Evolutionary conservation across 1,140 invertebrate genomes (phyloP), one percentile per base, ranked within the genome.

Genomic region (Globodera rostochiensis): DNA sequence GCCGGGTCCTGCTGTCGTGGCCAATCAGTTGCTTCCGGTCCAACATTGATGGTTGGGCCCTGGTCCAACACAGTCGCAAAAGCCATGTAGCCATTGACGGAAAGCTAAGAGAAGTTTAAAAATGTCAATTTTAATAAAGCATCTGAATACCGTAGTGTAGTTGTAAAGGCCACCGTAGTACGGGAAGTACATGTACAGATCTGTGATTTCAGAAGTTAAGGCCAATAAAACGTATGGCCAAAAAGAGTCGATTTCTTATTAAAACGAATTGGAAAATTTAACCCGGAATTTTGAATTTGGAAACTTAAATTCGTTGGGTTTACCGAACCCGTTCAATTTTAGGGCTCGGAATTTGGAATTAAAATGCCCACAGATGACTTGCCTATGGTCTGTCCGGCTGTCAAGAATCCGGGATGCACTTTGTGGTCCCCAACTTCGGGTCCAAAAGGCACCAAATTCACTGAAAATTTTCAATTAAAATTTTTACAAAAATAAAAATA

Each of bases 71-170:
- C 88, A 57, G 88, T 89, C 2, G 88, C 89, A 77, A 89, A 89
- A n/a, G 88, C 84, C 84, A 89, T 87, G 74, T 88, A 89, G 46
- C 88, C 88, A 76, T 89, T 90, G 19, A 89, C 88, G n/a, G 88
- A 89, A 45, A 89, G 78, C 87, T 88, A 19, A 21, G 15, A 36
- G 69, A 76, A 36, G 36, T 36, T 36, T 36, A 36, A 36, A 36
- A 21, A 66, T 13, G 2, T 1, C 2, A 66, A 1, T 66, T 78
- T 13, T 13, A 73, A 9, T 87, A 13, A 83, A 15, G n/a, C 71
- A 45, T 66, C 9, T 13, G 11, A 70, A 60, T 79, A 89, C 87
- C n/a, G 88, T 89, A 53, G 88, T 89, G 86, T 89, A 89, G 82
- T 89, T 89, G 84, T 89, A 89, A 49, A 85, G 81, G 46, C 88